Base-by-base conservation (phyloP, 2,797 vertebrate genomes). In the Amblyopsis hoosieri region DNA sequence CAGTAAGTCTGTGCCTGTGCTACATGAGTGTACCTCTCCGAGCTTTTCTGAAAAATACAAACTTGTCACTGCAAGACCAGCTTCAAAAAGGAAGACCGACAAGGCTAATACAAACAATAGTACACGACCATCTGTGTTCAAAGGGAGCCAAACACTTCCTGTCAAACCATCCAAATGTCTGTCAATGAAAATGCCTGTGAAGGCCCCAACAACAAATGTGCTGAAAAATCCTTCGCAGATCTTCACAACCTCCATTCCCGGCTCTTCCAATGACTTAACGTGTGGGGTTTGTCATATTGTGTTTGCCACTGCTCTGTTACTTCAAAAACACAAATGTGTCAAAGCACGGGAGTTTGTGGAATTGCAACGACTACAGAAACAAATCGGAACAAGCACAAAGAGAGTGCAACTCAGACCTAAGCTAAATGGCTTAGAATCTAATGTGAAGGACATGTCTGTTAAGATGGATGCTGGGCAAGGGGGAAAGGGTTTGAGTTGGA, bases 321-420 rank as follows among this genome's bases (percentile, higher is more conserved):
- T 92, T 10, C 89, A 90, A 83, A 87, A 87, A 69, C 91, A 90
- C 78, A 89, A 89, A 65, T 91, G 91, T 55, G 12, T 54, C 57
- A 88, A 78, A 69, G 87, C 87, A 2, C 70, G 75, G 12, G 89
- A 89, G 67, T 91, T 89, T 17, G 82, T 90, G 82, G 78, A 85
- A 4, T 9, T 51, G 50, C 50, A 51, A 9, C 50, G 14, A 11
- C 33, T 15, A 15, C 48, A 50, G 48, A 15, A 50, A 51, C 50
- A 14, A 17, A 37, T 37, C 1, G 33, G 33, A 37, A 9, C 33
- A 37, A 37, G 33, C 8, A 37, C 33, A 37, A 37, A 37, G 8
- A 37, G 8, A 37, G 33, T 37, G 5, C 33, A 37, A 37, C 33
- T 37, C 33, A 37, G 33, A 37, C 33, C 33, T 37, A 57, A 14